Evolutionary conservation across 2,113 vertebrate genomes (phyloP).

Genomic region (Catagonus wagneri): DNA sequence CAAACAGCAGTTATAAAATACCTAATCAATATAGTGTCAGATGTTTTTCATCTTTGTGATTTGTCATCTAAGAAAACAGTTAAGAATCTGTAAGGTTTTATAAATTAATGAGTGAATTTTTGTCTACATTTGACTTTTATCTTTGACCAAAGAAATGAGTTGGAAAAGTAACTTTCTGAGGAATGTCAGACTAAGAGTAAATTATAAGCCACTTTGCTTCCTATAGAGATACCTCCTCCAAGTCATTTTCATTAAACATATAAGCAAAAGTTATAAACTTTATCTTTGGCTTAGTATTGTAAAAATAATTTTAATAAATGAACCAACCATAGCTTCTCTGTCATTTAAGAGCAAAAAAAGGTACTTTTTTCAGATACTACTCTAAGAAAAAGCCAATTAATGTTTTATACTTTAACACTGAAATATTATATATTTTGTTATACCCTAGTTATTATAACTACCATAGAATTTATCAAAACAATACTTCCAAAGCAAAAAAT

Average conservation of each 20-base stretch:
- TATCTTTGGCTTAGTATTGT: background rate
- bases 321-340: background rate
- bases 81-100: background rate
- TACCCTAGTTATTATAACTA: background rate
- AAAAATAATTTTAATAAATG: conserved; percentile 23
- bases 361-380: background rate
- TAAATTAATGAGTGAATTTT: conserved; percentile 21
- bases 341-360: background rate
- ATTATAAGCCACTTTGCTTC: background rate
- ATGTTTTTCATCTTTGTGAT: background rate
- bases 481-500: background rate
- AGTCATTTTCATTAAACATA: conserved; percentile 20
- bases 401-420: background rate
- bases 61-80: background rate
- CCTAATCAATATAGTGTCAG: background rate
- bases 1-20: background rate
- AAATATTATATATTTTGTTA: conserved; percentile 11
- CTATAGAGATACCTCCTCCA: background rate
- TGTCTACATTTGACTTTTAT: conserved; percentile 17
- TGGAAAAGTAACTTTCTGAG: background rate
- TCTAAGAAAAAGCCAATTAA: conserved; percentile 34
- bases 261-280: background rate
- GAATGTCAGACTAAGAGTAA: background rate
- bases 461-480: conserved; percentile 3
- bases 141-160: background rate